Evolutionary conservation across 2,888 invertebrate genomes (phyloP), one percentile per base, ranked within the genome.

Genomic region (Lottia gigantea): DNA sequence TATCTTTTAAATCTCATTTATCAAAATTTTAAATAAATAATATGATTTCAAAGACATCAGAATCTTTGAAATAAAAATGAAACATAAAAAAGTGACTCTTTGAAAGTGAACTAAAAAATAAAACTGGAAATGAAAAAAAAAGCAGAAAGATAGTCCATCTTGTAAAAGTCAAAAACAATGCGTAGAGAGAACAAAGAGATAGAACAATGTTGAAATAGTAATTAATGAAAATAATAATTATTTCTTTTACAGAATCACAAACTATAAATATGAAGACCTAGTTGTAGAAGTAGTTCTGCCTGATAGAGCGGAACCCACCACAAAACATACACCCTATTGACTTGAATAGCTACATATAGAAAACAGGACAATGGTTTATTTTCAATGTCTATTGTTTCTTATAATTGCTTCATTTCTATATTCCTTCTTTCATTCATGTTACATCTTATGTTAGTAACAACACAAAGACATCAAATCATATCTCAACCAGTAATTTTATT

Each of bases 191-290:
- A 55, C 55, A 55, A 55, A 55, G 55, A 23, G 12, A 19, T 19
- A 55, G 55, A 55, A 55, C 23, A 23, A 55, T 55, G 55, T 55
- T 55, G 55, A 55, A 55, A 55, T 19, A 23, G 55, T 55, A 55
- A 55, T 55, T 55, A 55, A 55, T 55, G 55, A 55, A 55, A 55
- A 55, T 55, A 55, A 55, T 55, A 55, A 55, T 55, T 55, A 55
- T 55, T 40, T 55, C 55, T 55, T 55, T 11, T 55, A 23, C 12
- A 55, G 23, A 55, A 55, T 55, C 55, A 11, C 14, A 19, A 55
- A 23, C 19, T 55, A 55, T 55, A 55, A 55, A 55, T 55, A 55
- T 19, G 55, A 55, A 55, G 11, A 55, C 55, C 23, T 55, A 55
- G 55, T 55, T 55, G 55, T 55, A 55, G 19, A 55, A 14, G 40